Evolutionary conservation across 2,888 invertebrate species (phyloP), one percentile per base, ranked within the genome.

Genomic region (Euspilapteryx auroguttella): DNA sequence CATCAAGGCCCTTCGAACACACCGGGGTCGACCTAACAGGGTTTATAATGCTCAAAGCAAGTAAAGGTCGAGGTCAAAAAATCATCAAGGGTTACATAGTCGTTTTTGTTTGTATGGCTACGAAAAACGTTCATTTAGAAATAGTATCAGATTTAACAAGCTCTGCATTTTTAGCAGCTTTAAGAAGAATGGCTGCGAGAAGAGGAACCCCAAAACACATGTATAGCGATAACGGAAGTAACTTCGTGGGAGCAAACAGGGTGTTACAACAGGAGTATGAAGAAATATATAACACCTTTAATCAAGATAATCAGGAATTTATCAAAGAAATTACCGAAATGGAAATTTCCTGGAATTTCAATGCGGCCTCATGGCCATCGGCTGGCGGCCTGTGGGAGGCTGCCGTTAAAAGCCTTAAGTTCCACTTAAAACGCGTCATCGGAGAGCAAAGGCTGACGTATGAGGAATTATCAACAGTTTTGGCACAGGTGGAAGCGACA

Each of bases 181-280:
- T 37, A 14, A 24, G 24, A 14, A 24, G 37, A 12, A 34, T 21
- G 32, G 26, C 10, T 7, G 23, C 14, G 10, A 27, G 17, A 9
- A 11, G 25, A 12, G 24, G 20, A 10, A 14, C 11, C 22, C 36
- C 32, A 15, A 11, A n/a, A 11, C 34, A 21, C 12, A 14, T 35
- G 1, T 37, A 37, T 21, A 32, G 34, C 14, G 37, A 37, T 21
- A 28, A 32, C 8, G 35, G 34, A 9, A 36, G 2, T 32, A 30
- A 25, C n/a, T 30, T 30, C 12, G 17, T 30, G 2, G 30, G 22
- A 20, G 30, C 30, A 14, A 26, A 21, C 12, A 9, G 12, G n/a
- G 9, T 22, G 2, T 12, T 30, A 14, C 21, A 25, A 13, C n/a
- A 25, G 11, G 30, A 30, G 26, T 26, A 22, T 13, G 3, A 22